Conservation (phyloP, 2,888 invertebrate genomes). For the Carabus problematicus region DNA sequence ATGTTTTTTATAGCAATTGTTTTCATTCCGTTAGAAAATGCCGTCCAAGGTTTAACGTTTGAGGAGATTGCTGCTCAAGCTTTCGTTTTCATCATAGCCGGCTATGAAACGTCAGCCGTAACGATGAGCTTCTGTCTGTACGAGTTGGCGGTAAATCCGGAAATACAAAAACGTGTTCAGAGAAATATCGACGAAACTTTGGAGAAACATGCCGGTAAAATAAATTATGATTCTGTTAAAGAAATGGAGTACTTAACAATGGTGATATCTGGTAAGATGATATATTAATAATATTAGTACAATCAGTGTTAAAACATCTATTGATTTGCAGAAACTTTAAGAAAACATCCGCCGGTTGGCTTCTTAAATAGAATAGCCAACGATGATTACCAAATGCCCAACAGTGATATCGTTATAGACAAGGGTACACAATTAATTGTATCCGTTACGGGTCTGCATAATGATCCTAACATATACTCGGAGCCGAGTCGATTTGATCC, state of each 20-base stretch:
- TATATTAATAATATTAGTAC: background rate
- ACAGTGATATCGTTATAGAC: constrained; percentile 24
- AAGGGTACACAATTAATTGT: constrained; percentile 34
- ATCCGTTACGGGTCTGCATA: constrained; percentile 35
- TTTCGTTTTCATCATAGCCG: constrained; percentile 62
- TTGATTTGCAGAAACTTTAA: constrained; percentile 47
- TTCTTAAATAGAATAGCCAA: constrained; percentile 32
- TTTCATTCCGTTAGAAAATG: constrained; percentile 16
- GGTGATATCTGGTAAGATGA: constrained; percentile 52
- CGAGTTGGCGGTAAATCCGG: constrained; percentile 60
- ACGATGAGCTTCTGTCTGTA: constrained; percentile 61
- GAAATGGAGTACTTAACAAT: constrained; percentile 62
- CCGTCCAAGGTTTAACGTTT: constrained; percentile 52
- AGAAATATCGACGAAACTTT: constrained; percentile 57
- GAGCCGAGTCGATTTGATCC: constrained; percentile 41
- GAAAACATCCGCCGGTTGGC: constrained; percentile 44
- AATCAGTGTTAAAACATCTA: background rate
- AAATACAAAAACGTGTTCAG: constrained; percentile 58
- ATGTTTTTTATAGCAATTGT: no score
- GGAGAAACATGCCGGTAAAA: constrained; percentile 53
- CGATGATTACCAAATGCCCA: constrained; percentile 35
- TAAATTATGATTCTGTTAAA: constrained; percentile 60
- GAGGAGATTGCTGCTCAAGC: constrained; percentile 62
- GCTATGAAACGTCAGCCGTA: constrained; percentile 61
- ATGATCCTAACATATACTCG: constrained; percentile 34